Conservation (phyloP, 2,888 invertebrate genomes). For the Sphecodes monilicornis region DNA sequence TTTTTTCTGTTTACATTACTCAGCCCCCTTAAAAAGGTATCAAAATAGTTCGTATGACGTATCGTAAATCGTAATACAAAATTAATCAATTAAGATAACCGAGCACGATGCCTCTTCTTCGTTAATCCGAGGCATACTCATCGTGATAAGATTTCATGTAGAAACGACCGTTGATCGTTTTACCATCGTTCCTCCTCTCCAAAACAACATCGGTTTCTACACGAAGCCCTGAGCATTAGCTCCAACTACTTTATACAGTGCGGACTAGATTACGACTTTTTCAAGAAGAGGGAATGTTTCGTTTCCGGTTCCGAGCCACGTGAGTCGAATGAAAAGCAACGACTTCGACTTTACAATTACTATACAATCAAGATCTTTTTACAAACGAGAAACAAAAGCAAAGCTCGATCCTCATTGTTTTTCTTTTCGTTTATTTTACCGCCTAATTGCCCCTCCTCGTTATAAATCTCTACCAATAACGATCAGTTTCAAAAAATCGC, state of each 20-base stretch:
- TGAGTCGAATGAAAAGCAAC: conserved; percentile 2
- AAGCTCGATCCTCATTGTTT: not conserved
- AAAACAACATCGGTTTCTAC: conserved; percentile 16
- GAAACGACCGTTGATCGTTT: conserved; percentile 24
- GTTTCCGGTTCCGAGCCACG: conserved; percentile 21
- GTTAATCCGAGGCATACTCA: conserved; percentile 3
- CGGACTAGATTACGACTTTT: conserved; percentile 57
- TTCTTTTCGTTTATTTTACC: not conserved
- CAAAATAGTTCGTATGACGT: not conserved
- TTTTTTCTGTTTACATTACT: not conserved
- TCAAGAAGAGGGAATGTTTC: not conserved
- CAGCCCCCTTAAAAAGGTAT: not conserved
- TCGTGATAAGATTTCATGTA: conserved; percentile 16
- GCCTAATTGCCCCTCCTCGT: not conserved
- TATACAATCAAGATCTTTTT: not conserved
- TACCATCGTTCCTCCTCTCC: not conserved
- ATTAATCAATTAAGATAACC: conserved; percentile 14
- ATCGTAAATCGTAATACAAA: not conserved
- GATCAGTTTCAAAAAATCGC: not conserved
- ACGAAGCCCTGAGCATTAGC: conserved; percentile 13
- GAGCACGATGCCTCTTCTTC: conserved; percentile 24
- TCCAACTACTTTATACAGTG: conserved; percentile 38
- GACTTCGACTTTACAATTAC: not conserved
- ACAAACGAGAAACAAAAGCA: not conserved
- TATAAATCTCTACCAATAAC: not conserved